Conservation (phyloP, 2,797 vertebrate genomes). For the Xerus rutilus region DNA sequence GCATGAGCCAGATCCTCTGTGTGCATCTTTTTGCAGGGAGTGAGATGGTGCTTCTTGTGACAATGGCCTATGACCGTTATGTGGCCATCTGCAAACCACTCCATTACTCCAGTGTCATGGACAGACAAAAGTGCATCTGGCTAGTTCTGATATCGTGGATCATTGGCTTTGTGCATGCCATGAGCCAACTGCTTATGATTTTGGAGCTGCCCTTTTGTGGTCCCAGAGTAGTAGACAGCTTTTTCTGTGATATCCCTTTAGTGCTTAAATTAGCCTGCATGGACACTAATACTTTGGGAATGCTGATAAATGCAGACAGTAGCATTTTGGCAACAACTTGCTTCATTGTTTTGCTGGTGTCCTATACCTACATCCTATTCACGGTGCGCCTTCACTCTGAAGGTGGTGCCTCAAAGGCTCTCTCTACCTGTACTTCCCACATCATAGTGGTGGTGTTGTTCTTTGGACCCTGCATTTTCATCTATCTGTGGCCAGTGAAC, state of each 20-base stretch:
- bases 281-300: slow-evolving; percentile 6
- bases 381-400: background rate
- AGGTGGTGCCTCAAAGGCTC: slow-evolving; percentile 20
- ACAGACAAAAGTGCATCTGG: slow-evolving; percentile 35
- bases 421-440: slow-evolving; percentile 71
- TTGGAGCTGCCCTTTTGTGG: slow-evolving; percentile 68
- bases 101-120: slow-evolving; percentile 49
- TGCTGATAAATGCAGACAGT: slow-evolving; percentile 71
- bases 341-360: slow-evolving; percentile 71
- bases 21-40: slow-evolving; percentile 24
- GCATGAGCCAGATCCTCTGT: slow-evolving; percentile 68
- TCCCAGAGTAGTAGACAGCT: slow-evolving; percentile 66
- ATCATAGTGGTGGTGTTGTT: slow-evolving; percentile 70
- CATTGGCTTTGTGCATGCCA: slow-evolving; percentile 47
- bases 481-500: slow-evolving; percentile 70
- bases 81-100: slow-evolving; percentile 73
- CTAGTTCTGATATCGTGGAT: slow-evolving; percentile 54
- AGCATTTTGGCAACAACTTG: slow-evolving; percentile 63
- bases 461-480: slow-evolving; percentile 73
- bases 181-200: slow-evolving; percentile 55
- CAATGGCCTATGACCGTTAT: slow-evolving; percentile 70
- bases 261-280: slow-evolving; percentile 78
- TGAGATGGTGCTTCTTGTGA: slow-evolving; percentile 69
- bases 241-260: slow-evolving; percentile 77
- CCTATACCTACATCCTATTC: slow-evolving; percentile 67